Conservation (phyloP, 2,113 vertebrate species). For the Coryphaenoides rupestris region DNA sequence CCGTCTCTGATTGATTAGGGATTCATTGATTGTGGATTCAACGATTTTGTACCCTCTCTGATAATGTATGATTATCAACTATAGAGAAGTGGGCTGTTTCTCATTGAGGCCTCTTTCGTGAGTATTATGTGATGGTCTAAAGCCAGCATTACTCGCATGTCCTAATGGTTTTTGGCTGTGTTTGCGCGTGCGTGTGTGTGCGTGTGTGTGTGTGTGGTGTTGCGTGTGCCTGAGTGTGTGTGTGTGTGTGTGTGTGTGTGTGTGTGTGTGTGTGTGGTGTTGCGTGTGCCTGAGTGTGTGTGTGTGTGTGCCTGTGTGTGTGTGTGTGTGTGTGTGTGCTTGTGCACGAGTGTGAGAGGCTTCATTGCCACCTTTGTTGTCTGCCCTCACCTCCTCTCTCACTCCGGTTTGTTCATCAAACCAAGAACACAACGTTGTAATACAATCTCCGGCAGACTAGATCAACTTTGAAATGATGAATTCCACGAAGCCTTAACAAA, state of each 20-base stretch:
- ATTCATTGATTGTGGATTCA: conserved; percentile 30
- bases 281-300: no score
- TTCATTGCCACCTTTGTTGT: background rate
- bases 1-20: conserved; percentile 15
- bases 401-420: background rate
- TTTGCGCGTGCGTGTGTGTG: no score
- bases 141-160: conserved; percentile 32
- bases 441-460: background rate
- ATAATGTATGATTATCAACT: conserved; percentile 35
- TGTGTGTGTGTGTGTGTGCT: background rate
- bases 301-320: background rate
- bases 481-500: no score
- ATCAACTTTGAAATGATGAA: background rate
- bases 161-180: no score
- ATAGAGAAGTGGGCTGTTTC: conserved; percentile 12
- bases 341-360: background rate
- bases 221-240: no score
- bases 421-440: background rate
- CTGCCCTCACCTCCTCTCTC: background rate
- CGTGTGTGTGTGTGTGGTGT: background rate
- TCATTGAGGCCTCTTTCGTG: conserved; percentile 43
- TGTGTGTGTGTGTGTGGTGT: no score
- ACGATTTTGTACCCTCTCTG: no score
- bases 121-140: conserved; percentile 51
- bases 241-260: no score